These are phyloP conservation scores for Pogona vitticeps DNA, from an alignment of 2,113 vertebrate genomes.

Conservation along the genomic window DNA sequence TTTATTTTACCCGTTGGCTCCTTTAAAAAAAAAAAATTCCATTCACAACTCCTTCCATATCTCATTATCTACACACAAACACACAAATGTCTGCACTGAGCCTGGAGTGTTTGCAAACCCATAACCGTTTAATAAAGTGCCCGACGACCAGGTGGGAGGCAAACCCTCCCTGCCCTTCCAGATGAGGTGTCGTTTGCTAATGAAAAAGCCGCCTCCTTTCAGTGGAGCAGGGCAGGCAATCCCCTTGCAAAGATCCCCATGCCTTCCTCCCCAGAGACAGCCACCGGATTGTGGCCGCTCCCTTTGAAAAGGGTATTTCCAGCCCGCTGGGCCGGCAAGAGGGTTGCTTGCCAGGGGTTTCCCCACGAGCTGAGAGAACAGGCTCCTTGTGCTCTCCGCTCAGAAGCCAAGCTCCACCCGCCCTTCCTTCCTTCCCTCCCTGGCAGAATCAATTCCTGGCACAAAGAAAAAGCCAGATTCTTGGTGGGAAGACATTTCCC, in stretches of 20 bases:
- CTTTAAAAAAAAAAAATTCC: too few species aligned
- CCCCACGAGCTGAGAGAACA: not conserved
- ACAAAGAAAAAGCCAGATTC: not conserved
- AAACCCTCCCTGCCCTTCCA: not conserved
- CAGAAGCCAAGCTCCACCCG: not conserved
- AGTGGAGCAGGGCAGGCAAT: not conserved
- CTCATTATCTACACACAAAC: too few species aligned
- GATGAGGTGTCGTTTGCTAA: not conserved
- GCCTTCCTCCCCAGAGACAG: too few species aligned
- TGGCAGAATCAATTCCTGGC: not conserved
- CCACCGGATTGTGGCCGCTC: not conserved
- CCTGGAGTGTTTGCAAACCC: not conserved
- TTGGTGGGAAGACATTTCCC: not conserved
- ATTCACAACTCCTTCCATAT: too few species aligned
- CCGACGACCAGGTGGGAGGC: not conserved
- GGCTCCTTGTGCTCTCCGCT: not conserved
- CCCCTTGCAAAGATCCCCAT: not conserved
- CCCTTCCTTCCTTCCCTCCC: not conserved
- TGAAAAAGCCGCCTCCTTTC: not conserved
- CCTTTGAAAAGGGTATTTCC: not conserved
- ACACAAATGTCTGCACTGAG: too few species aligned
- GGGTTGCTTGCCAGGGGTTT: conserved; percentile 13
- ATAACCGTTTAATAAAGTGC: not conserved
- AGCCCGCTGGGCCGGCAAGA: not conserved
- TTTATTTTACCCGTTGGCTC: not conserved